Percentiles rank a stretch among this genome's conserved stretches.
phyloP scores from a whole-genome alignment of 1,140 invertebrate genomes.

The Pseudomyrmex concolor region DNA sequence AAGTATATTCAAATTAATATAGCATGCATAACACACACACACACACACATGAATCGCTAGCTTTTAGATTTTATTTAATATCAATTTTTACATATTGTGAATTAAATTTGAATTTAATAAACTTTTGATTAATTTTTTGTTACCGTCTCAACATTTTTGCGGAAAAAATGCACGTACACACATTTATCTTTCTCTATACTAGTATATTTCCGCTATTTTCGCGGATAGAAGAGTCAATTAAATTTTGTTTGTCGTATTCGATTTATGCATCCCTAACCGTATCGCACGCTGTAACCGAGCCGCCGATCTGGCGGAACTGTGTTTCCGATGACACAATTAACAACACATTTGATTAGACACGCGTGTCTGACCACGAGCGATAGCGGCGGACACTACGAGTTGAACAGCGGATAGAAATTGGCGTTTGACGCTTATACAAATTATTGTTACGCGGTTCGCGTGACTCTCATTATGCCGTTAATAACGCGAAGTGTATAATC shows the following conservation, averaged over 20 bases:
- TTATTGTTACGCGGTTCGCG: conserved; percentile 33
- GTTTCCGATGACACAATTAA: conserved; percentile 55
- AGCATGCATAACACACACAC: neutral
- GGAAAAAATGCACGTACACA: no score
- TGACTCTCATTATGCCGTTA: conserved; percentile 44
- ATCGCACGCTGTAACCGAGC: conserved; percentile 7
- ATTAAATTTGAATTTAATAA: conserved; percentile 5
- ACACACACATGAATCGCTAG: neutral
- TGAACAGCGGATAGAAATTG: conserved; percentile 43
- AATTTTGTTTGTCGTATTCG: conserved; percentile 28
- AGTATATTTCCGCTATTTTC: conserved; percentile 4
- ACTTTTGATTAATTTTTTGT: neutral
- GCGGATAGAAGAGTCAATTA: conserved; percentile 30
- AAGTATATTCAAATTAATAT: neutral
- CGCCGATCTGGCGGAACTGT: neutral
- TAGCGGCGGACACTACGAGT: conserved; percentile 8
- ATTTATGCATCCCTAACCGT: no score
- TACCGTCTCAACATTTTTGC: no score
- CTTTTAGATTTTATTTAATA: conserved; percentile 20
- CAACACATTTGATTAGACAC: conserved; percentile 52
- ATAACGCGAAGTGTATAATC: conserved; percentile 49
- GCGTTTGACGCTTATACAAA: conserved; percentile 43
- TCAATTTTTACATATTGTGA: neutral
- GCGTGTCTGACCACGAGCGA: conserved; percentile 19
- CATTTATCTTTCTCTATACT: conserved; percentile 1